Percentiles rank a stretch among this genome's conserved stretches.
These are phyloP conservation scores for Cantharis rustica DNA, from an alignment of 2,888 invertebrate genomes.

Conservation along the genomic window DNA sequence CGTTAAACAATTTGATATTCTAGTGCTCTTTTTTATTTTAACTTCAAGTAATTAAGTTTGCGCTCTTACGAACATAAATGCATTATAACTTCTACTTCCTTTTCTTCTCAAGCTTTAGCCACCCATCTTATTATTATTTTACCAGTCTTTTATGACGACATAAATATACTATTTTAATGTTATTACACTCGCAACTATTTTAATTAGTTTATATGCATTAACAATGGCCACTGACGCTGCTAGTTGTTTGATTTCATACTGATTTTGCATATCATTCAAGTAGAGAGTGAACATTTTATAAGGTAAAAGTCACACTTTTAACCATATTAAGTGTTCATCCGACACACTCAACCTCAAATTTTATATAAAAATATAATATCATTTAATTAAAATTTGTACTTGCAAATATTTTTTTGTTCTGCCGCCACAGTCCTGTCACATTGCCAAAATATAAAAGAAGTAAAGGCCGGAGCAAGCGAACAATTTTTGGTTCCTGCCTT, in stretches of 20 bases:
- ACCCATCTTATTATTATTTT: background rate
- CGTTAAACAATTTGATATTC: conserved; percentile 1
- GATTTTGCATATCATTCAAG: background rate
- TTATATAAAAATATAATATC: too few species aligned
- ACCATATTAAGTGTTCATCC: too few species aligned
- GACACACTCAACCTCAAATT: too few species aligned
- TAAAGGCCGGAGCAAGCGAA: too few species aligned
- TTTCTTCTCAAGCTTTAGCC: background rate
- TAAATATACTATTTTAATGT: background rate
- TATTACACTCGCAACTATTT: background rate
- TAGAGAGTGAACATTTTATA: background rate
- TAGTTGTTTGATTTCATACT: background rate
- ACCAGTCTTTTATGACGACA: background rate
- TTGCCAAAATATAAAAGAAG: too few species aligned
- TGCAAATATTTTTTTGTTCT: too few species aligned
- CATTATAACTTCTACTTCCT: background rate
- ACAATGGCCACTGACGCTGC: background rate
- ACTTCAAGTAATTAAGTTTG: background rate
- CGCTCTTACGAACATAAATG: background rate
- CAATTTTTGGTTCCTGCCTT: too few species aligned
- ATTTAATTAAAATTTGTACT: too few species aligned
- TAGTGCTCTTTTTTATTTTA: conserved; percentile 1
- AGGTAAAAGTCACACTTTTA: too few species aligned
- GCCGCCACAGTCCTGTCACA: too few species aligned
- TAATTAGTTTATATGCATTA: background rate